phyloP scores from a whole-genome alignment of 2,888 invertebrate species.

The Cecidostiba fungosa region DNA sequence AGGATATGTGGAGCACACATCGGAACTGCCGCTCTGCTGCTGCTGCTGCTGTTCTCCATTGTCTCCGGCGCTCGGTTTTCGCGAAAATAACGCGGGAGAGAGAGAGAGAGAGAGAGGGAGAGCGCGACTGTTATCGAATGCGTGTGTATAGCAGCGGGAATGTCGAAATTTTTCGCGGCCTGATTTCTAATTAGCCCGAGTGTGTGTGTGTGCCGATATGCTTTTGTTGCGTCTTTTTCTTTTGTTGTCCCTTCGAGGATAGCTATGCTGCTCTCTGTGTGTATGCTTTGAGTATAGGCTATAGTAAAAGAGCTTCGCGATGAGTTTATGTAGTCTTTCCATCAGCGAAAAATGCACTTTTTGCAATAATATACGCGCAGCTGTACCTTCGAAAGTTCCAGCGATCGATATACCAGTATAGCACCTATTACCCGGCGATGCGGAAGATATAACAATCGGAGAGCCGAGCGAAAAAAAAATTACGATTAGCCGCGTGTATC shows the following conservation, averaged over 20 bases:
- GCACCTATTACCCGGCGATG: no score
- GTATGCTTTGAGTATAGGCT: no score
- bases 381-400: no score
- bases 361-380: no score
- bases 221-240: not conserved
- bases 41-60: slow-evolving; percentile 1
- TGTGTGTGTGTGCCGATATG: not conserved
- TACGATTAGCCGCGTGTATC: not conserved
- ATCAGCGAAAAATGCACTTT: no score
- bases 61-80: slow-evolving; percentile 38
- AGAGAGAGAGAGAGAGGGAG: no score
- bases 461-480: not conserved
- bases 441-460: no score
- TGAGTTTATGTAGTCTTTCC: no score
- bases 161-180: slow-evolving; percentile 19
- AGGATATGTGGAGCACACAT: slow-evolving; percentile 51
- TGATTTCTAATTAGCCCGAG: slow-evolving; percentile 46
- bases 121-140: slow-evolving; percentile 40
- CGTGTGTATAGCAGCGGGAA: not conserved
- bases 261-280: no score
- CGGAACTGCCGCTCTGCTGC: not conserved
- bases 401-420: no score
- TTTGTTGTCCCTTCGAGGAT: not conserved
- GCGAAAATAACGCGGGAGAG: slow-evolving; percentile 28
- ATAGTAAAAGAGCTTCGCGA: no score